A percentile compares a stretch with the other conserved stretches of the same genome.
These are phyloP conservation scores for Dasypogon diadema DNA, from an alignment of 2,888 invertebrate genomes.

Conservation along the genomic window DNA sequence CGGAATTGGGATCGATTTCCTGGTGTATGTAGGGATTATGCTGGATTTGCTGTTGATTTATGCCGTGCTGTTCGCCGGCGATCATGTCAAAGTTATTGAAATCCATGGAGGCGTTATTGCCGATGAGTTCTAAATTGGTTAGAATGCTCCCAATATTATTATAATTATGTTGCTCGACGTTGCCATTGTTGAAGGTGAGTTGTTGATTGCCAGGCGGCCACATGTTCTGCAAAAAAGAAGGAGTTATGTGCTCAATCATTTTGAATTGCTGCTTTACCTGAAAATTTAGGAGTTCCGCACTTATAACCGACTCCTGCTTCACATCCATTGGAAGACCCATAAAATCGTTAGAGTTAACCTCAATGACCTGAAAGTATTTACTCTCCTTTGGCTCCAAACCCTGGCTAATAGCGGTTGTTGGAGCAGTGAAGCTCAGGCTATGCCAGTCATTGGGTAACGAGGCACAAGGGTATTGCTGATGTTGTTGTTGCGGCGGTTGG, in stretches of 20 bases:
- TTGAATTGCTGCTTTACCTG: constrained; percentile 59
- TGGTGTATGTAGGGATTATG: constrained; percentile 45
- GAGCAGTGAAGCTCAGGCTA: constrained; percentile 58
- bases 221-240: constrained; percentile 61
- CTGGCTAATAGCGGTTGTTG: constrained; percentile 58
- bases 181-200: constrained; percentile 62
- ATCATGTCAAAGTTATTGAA: constrained; percentile 66
- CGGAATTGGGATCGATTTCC: constrained; percentile 53
- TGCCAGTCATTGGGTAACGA: constrained; percentile 61
- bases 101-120: constrained; percentile 67
- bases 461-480: constrained; percentile 59
- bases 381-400: constrained; percentile 54
- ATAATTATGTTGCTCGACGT: constrained; percentile 64
- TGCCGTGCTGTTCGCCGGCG: constrained; percentile 53
- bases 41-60: constrained; percentile 62
- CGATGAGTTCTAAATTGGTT: constrained; percentile 67
- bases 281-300: constrained; percentile 65
- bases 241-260: too few relatives aligned
- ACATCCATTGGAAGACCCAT: constrained; percentile 68
- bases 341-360: constrained; percentile 65
- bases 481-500: constrained; percentile 60
- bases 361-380: constrained; percentile 66
- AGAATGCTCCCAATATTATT: constrained; percentile 68
- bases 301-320: constrained; percentile 62
- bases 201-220: constrained; percentile 63